Conservation (phyloP, 1,140 invertebrate genomes). For the Heliconius himera region DNA sequence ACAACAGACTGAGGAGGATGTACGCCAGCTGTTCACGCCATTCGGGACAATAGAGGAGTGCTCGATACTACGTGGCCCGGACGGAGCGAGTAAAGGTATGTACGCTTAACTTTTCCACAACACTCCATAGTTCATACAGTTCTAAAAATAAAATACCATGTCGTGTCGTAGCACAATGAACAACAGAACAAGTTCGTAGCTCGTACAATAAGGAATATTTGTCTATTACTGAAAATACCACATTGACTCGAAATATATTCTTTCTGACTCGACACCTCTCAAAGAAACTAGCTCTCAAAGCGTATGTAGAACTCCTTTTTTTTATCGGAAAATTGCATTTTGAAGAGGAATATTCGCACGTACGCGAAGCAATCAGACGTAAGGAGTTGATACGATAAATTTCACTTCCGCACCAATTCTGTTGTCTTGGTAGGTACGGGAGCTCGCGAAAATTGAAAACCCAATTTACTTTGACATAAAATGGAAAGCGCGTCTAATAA, state of each 20-base stretch:
- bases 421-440: constrained; percentile 35
- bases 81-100: constrained; percentile 97
- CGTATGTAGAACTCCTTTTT: constrained; percentile 4
- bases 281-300: constrained; percentile 21
- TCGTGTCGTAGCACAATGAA: not conserved
- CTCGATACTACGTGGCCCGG: constrained; percentile 97
- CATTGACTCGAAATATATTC: constrained; percentile 1
- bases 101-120: not conserved
- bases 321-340: constrained; percentile 26
- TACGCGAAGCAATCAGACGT: constrained; percentile 45
- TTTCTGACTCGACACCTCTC: not conserved
- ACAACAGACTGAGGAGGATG: constrained; percentile 99
- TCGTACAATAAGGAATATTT: not conserved
- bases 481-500: constrained; percentile 45
- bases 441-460: constrained; percentile 48
- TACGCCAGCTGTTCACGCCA: constrained; percentile 96
- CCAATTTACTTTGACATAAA: constrained; percentile 49
- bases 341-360: constrained; percentile 41
- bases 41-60: constrained; percentile 99
- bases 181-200: not conserved
- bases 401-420: constrained; percentile 45
- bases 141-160: constrained; percentile 6
- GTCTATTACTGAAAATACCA: constrained; percentile 2
- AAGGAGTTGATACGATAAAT: constrained; percentile 47
- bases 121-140: not conserved